phyloP scores from a whole-genome alignment of 2,888 invertebrate species.

The Uloborus plumipes region DNA sequence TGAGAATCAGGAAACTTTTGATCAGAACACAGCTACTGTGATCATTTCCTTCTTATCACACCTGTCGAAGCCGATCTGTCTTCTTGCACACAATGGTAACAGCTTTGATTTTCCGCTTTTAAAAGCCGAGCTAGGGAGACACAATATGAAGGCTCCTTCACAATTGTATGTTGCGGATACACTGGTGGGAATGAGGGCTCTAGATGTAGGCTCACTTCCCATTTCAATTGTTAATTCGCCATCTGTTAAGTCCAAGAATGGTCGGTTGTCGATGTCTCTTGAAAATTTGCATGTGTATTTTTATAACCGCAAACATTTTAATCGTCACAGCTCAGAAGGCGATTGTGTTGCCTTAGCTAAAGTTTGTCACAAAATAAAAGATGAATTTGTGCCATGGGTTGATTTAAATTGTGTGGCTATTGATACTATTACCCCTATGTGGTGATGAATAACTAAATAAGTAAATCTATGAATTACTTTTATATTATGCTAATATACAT shows the following conservation, averaged over 20 bases:
- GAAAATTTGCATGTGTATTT: conserved; percentile 41
- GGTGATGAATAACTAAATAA: conserved; percentile 33
- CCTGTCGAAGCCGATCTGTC: conserved; percentile 80
- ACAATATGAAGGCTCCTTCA: conserved; percentile 41
- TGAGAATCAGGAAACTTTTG: conserved; percentile 77
- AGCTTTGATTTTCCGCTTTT: conserved; percentile 85
- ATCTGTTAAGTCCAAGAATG: conserved; percentile 23
- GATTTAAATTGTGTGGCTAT: conserved; percentile 26
- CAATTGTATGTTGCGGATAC: conserved; percentile 50
- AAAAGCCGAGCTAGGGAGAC: conserved; percentile 76
- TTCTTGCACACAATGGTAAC: conserved; percentile 86
- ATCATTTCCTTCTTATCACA: conserved; percentile 77
- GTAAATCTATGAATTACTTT: too few species aligned
- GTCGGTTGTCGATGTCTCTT: conserved; percentile 19
- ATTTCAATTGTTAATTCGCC: conserved; percentile 4
- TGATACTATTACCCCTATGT: conserved; percentile 32
- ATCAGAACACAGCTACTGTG: conserved; percentile 75
- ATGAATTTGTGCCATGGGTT: conserved; percentile 36
- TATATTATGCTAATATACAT: too few species aligned
- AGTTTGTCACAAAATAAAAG: conserved; percentile 40
- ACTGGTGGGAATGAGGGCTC: conserved; percentile 20
- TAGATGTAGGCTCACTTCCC: conserved; percentile 29
- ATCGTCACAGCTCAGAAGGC: conserved; percentile 52
- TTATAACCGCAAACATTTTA: conserved; percentile 23
- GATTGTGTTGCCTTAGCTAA: conserved; percentile 50